phyloP scores from a whole-genome alignment of 2,888 invertebrate species.

The Hydrotaea cyrtoneurina region DNA sequence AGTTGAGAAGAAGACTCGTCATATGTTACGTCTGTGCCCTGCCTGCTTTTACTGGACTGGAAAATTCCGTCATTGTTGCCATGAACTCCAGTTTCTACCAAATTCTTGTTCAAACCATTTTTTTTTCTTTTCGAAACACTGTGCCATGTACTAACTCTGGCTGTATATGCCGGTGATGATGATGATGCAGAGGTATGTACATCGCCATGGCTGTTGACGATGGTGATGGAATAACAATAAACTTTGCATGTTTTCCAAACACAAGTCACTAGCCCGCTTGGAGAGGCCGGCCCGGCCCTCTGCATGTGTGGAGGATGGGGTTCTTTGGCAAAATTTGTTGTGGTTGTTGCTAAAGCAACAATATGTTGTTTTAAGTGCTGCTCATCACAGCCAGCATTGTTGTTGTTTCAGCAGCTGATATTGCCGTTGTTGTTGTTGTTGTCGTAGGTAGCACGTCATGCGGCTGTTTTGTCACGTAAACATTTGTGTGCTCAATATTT shows the following conservation, averaged over 20 bases:
- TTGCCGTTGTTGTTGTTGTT: conserved; percentile 40
- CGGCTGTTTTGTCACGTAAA: conserved; percentile 59
- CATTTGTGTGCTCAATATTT: conserved; percentile 28
- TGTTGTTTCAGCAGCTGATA: conserved; percentile 12
- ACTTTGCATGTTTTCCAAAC: conserved; percentile 38
- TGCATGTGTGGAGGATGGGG: conserved; percentile 33
- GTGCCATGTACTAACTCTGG: background rate
- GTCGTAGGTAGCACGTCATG: conserved; percentile 41
- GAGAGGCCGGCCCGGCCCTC: conserved; percentile 40
- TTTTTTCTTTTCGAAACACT: background rate
- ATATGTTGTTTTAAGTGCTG: conserved; percentile 49
- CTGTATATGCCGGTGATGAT: background rate
- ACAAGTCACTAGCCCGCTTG: conserved; percentile 29
- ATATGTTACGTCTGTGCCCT: too few species aligned
- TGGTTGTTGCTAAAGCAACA: background rate
- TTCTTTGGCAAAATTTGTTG: conserved; percentile 35
- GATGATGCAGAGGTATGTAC: conserved; percentile 18
- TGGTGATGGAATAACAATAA: conserved; percentile 59
- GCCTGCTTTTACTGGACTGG: too few species aligned
- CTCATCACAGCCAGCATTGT: conserved; percentile 39
- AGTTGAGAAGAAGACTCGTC: too few species aligned
- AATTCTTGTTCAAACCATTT: too few species aligned
- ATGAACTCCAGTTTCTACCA: too few species aligned
- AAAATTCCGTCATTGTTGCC: too few species aligned
- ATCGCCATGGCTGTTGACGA: background rate